These are phyloP conservation scores for Ochotona princeps DNA, from an alignment of 2,113 vertebrate species.

Conservation along the genomic window DNA sequence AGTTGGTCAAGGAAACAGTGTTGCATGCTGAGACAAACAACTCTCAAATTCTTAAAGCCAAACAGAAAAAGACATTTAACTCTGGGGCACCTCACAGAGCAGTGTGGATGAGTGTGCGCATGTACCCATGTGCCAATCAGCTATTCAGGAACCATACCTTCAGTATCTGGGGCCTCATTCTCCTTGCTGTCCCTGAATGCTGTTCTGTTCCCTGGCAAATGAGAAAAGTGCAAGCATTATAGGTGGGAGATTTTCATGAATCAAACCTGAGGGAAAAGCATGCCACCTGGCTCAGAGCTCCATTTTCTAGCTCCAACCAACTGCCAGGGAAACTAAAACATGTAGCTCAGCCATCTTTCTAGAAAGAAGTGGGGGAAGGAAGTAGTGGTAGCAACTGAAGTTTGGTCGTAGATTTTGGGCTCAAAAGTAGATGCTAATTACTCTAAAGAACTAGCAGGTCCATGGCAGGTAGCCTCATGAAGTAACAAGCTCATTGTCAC, in stretches of 20 bases:
- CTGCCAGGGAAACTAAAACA: not conserved
- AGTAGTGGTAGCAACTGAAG: not conserved
- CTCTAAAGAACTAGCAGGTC: not conserved
- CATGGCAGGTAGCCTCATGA: not conserved
- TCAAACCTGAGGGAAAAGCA: not conserved
- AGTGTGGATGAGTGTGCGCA: not conserved
- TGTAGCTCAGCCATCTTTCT: not conserved
- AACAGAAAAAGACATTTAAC: not conserved
- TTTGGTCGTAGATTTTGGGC: not conserved
- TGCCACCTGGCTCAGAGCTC: not conserved
- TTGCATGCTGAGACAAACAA: not conserved
- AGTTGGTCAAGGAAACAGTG: slow-evolving; percentile 2
- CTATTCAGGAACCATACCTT: not conserved
- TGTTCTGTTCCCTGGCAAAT: not conserved
- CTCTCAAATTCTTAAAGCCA: not conserved
- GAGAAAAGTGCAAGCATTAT: not conserved
- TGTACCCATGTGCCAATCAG: not conserved
- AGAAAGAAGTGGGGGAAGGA: not conserved
- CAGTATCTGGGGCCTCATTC: not conserved
- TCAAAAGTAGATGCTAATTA: slow-evolving; percentile 24
- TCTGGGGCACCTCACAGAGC: not conserved
- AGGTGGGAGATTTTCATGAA: not conserved
- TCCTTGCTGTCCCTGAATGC: not conserved
- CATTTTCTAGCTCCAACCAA: not conserved
- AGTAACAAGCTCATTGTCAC: slow-evolving; percentile 16